These are phyloP conservation scores for Ormyrus rosae DNA, from an alignment of 2,888 invertebrate species.

Conservation along the genomic window DNA sequence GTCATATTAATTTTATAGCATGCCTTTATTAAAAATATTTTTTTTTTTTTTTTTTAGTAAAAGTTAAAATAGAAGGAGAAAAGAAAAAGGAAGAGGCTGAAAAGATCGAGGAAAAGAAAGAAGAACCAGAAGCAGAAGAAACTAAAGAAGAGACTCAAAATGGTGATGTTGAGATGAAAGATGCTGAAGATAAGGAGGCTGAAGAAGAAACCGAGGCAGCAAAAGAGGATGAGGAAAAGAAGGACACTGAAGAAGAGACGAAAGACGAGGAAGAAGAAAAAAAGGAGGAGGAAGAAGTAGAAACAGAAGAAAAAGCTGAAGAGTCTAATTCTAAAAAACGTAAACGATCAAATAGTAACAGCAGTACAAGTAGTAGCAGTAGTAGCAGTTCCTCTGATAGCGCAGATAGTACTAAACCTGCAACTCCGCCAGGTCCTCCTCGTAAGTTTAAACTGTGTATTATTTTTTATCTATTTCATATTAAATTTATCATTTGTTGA, in stretches of 20 bases:
- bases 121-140: slow-evolving; percentile 35
- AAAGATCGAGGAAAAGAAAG: slow-evolving; percentile 53
- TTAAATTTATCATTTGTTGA: slow-evolving; percentile 2
- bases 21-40: slow-evolving; percentile 12
- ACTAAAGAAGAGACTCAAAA: slow-evolving; percentile 43
- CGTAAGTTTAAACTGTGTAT: slow-evolving; percentile 60
- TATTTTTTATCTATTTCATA: neutral
- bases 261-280: slow-evolving; percentile 65
- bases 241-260: slow-evolving; percentile 68
- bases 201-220: slow-evolving; percentile 67
- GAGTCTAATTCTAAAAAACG: slow-evolving; percentile 76
- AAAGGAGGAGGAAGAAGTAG: slow-evolving; percentile 70
- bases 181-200: slow-evolving; percentile 58
- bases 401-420: slow-evolving; percentile 77
- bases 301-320: slow-evolving; percentile 65
- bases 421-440: slow-evolving; percentile 58
- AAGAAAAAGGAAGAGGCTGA: slow-evolving; percentile 65
- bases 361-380: slow-evolving; percentile 76
- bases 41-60: slow-evolving; percentile 34
- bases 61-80: slow-evolving; percentile 62
- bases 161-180: slow-evolving; percentile 58
- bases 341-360: slow-evolving; percentile 78
- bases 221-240: slow-evolving; percentile 67
- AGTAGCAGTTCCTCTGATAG: slow-evolving; percentile 74
- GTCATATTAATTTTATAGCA: neutral